Percentiles rank a stretch among this genome's conserved stretches.
Conservation (phyloP, 1,140 invertebrate species). For the Dinoponera quadriceps region DNA sequence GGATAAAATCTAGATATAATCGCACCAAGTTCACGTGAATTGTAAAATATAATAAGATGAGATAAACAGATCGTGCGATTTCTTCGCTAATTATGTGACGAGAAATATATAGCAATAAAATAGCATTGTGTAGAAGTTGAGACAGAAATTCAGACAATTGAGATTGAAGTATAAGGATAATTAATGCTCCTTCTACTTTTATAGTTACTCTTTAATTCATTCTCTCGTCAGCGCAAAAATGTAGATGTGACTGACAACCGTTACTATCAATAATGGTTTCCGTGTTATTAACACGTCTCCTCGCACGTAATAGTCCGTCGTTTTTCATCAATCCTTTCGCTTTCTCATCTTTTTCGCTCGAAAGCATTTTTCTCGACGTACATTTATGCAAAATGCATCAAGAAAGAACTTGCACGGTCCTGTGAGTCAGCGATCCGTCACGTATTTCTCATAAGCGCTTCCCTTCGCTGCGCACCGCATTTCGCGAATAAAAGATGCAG, state of each 20-base stretch:
- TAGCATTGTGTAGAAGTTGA: too few species aligned
- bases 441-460: constrained; percentile 16
- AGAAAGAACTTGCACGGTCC: background rate
- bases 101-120: background rate
- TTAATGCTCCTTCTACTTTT: constrained; percentile 15
- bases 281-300: background rate
- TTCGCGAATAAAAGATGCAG: constrained; percentile 16
- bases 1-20: background rate
- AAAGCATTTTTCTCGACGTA: background rate
- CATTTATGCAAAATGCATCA: constrained; percentile 25
- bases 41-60: too few species aligned
- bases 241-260: background rate
- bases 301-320: background rate
- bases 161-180: background rate
- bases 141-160: too few species aligned
- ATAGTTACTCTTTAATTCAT: background rate
- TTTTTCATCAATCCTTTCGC: background rate
- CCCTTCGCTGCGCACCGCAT: background rate
- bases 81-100: background rate
- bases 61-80: constrained; percentile 1
- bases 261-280: background rate
- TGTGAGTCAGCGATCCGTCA: constrained; percentile 2
- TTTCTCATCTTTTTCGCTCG: background rate
- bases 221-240: background rate
- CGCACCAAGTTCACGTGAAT: background rate